phyloP scores from a whole-genome alignment of 2,797 vertebrate species.

The Phoeniculus purpureus region DNA sequence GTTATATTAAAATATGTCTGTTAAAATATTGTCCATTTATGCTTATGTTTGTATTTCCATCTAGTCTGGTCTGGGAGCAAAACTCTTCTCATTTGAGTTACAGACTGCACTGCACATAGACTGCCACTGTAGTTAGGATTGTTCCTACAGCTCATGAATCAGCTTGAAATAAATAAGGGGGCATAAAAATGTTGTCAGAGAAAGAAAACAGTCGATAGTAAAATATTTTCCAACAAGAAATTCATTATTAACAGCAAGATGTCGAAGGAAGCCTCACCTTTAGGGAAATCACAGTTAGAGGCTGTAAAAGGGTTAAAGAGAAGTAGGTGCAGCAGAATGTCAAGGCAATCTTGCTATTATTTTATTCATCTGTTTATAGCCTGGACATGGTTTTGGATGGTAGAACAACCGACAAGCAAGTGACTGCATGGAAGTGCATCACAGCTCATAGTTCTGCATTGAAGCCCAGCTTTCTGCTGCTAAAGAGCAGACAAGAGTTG shows the following conservation, averaged over 20 bases:
- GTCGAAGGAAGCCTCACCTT: not conserved
- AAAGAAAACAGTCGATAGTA: not conserved
- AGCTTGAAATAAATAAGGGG: not conserved
- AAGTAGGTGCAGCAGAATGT: not conserved
- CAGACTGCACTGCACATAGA: not conserved
- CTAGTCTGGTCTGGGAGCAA: not conserved
- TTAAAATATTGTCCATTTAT: too few relatives aligned
- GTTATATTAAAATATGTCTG: not conserved
- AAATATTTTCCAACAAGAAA: not conserved
- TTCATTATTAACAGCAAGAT: not conserved
- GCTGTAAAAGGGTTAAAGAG: not conserved
- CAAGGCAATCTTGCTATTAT: not conserved
- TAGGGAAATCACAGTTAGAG: not conserved
- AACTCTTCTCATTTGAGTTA: not conserved
- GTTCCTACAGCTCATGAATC: not conserved
- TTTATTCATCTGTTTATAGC: not conserved
- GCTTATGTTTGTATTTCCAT: not conserved
- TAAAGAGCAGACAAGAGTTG: not conserved
- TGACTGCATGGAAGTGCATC: not conserved
- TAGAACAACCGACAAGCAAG: not conserved
- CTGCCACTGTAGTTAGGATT: not conserved
- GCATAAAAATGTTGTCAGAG: not conserved
- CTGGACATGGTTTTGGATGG: not conserved
- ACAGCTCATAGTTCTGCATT: not conserved
- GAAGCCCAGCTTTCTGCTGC: not conserved